These are phyloP conservation scores for Puntigrus tetrazona DNA, from an alignment of 2,113 vertebrate species.

Conservation along the genomic window DNA sequence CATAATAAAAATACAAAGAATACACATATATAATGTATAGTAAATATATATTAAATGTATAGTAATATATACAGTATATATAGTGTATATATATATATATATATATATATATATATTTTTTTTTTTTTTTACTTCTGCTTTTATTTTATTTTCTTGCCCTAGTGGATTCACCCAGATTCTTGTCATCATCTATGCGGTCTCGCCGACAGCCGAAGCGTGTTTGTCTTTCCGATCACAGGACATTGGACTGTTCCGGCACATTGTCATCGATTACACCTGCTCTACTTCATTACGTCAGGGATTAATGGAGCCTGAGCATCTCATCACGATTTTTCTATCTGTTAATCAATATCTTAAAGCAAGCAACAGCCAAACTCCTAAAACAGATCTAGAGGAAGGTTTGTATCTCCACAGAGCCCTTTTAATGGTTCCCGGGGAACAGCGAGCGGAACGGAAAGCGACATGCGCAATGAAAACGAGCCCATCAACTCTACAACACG, in stretches of 20 bases:
- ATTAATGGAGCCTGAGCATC: constrained; percentile 24
- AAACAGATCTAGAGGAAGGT: neutral
- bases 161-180: neutral
- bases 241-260: neutral
- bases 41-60: too few relatives aligned
- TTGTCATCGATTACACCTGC: constrained; percentile 12
- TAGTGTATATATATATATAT: too few relatives aligned
- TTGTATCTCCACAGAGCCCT: neutral
- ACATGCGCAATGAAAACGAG: neutral
- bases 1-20: too few relatives aligned
- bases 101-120: too few relatives aligned
- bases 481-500: neutral
- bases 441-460: neutral
- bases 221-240: constrained; percentile 22
- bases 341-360: constrained; percentile 15
- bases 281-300: constrained; percentile 20
- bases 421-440: neutral
- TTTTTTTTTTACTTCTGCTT: too few relatives aligned
- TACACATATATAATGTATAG: too few relatives aligned
- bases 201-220: neutral
- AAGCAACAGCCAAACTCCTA: neutral
- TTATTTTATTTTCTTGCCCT: neutral
- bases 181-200: neutral
- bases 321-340: neutral
- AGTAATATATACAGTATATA: too few relatives aligned